Evolutionary conservation across 2,888 invertebrate genomes (phyloP), one percentile per base, ranked within the genome.

Genomic region (Acanthococcus lagerstroemiae): DNA sequence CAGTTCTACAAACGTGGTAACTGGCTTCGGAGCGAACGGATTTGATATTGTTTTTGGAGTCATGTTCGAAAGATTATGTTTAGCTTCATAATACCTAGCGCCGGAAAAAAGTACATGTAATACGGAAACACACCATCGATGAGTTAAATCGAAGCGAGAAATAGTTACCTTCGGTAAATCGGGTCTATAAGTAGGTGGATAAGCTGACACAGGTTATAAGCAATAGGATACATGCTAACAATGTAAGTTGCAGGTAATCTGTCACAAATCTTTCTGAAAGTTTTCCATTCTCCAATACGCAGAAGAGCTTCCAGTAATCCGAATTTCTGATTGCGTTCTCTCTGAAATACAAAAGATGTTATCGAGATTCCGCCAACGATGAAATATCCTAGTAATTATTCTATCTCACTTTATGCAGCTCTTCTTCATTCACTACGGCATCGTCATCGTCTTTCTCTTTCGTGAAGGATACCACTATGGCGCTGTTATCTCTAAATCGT

Each of bases 251-350:
- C 85, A 0, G 97, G 97, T 68, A 97, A 79, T 65, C 88, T 82
- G 71, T 86, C 85, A 26, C 91, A 84, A 67, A 99, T 80, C 70
- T 82, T 81, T 68, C 85, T 82, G 3, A 93, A 93, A 73, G 88
- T 88, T 19, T 84, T 82, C 96, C 96, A 97, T 72, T 92, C 93
- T 1, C 92, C 95, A 70, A 94, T 84, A 69, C 84, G 83, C 7
- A 97, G 76, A 55, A 96, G 78, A 0, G 95, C 93, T 75, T 94
- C 91, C 72, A 92, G 88, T 24, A 99, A 80, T 25, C 94, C 91
- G 72, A 95, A 84, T 78, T 97, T 97, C 77, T 99, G 96, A 79
- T 99, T 97, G 58, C 77, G 79, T 74, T 80, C 78, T 72, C 82
- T 78, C 73, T 79, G 71, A 66, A 25, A 7, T 37, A 37, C 4